These are phyloP conservation scores for Anoplophora glabripennis DNA, from an alignment of 1,140 invertebrate species.

Conservation along the genomic window DNA sequence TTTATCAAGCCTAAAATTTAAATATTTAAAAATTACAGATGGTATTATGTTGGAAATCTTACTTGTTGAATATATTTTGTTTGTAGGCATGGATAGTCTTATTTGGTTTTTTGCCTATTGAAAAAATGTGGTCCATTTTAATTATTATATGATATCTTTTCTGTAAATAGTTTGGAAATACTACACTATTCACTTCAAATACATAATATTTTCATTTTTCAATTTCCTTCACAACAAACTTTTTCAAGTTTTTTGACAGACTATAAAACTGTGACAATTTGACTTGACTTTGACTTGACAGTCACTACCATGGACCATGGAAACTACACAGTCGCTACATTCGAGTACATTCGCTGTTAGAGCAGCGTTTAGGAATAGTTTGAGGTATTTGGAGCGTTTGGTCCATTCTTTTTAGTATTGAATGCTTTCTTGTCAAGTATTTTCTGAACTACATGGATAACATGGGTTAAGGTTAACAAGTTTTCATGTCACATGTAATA, in stretches of 20 bases:
- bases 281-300: too few species aligned
- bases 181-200: not conserved
- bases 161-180: not conserved
- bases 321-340: too few species aligned
- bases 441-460: too few species aligned
- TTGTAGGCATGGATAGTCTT: conserved; percentile 30
- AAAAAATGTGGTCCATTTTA: conserved; percentile 44
- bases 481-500: too few species aligned
- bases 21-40: conserved; percentile 9
- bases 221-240: not conserved
- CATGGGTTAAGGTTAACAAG: too few species aligned
- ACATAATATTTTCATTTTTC: not conserved
- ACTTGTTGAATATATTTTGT: conserved; percentile 38
- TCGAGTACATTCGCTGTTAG: too few species aligned
- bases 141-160: not conserved
- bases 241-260: not conserved
- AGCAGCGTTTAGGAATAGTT: too few species aligned
- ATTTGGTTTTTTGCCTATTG: conserved; percentile 36
- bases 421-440: too few species aligned
- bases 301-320: too few species aligned
- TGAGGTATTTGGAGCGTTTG: too few species aligned
- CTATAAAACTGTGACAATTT: not conserved
- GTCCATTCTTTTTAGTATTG: too few species aligned
- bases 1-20: conserved; percentile 39
- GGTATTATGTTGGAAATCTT: conserved; percentile 11